phyloP scores from a whole-genome alignment of 2,797 vertebrate species.

The Fratercula arctica region DNA sequence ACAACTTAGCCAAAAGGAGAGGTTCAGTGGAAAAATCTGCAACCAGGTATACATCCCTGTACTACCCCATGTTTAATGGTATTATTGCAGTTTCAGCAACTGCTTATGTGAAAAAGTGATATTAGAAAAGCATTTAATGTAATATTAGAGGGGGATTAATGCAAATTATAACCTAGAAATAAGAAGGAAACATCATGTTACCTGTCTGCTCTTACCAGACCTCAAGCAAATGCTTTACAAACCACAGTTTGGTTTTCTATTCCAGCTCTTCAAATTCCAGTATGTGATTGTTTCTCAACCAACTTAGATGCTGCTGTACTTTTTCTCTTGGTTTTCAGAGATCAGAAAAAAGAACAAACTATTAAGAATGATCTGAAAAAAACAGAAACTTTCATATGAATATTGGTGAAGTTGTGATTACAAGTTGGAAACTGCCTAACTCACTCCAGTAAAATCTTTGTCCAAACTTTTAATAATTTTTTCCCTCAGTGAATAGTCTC shows the following conservation, averaged over 20 bases:
- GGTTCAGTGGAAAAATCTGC: background rate
- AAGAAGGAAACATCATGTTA: background rate
- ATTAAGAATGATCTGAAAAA: background rate
- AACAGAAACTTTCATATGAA: background rate
- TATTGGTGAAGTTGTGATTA: background rate
- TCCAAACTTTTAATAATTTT: conserved; percentile 20
- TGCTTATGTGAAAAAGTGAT: background rate
- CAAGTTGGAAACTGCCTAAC: background rate
- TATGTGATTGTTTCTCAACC: background rate
- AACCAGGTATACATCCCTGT: background rate
- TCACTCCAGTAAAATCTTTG: conserved; percentile 2
- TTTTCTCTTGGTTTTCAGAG: background rate
- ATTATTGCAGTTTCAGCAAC: background rate
- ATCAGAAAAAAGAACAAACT: background rate
- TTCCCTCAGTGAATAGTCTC: conserved; percentile 9
- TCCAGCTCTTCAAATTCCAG: background rate
- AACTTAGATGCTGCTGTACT: background rate
- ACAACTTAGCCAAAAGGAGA: background rate
- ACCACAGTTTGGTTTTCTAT: background rate
- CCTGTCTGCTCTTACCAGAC: background rate
- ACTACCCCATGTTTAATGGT: background rate
- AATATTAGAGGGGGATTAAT: background rate
- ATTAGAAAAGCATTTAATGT: background rate
- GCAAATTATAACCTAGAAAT: background rate
- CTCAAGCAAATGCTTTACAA: background rate